These are phyloP conservation scores for Myripristis murdjan DNA, from an alignment of 2,797 vertebrate species.

Conservation along the genomic window DNA sequence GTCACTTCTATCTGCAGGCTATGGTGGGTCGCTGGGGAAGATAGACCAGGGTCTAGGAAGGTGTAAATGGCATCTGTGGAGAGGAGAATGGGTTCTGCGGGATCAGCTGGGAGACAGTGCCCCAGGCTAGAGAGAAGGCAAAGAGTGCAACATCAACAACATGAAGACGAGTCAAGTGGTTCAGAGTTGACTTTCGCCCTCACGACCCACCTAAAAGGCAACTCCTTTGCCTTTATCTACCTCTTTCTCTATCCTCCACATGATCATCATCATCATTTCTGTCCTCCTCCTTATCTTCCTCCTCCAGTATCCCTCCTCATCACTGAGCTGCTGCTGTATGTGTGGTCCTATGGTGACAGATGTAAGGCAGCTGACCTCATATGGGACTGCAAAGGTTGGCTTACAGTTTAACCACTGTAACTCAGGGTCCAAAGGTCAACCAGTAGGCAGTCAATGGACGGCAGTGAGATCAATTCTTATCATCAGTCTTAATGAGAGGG, in stretches of 20 bases:
- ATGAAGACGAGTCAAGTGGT: neutral
- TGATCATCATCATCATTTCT: slow-evolving; percentile 11
- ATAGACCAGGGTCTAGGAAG: slow-evolving; percentile 7
- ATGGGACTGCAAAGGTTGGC: slow-evolving; percentile 19
- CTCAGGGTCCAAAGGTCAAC: slow-evolving; percentile 64
- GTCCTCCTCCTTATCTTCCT: neutral
- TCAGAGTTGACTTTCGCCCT: slow-evolving; percentile 28
- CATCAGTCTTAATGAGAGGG: slow-evolving; percentile 74
- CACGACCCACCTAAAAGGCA: slow-evolving; percentile 23
- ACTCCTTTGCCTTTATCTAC: neutral
- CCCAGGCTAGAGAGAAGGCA: slow-evolving; percentile 34
- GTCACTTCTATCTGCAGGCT: slow-evolving; percentile 72
- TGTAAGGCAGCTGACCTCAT: slow-evolving; percentile 31
- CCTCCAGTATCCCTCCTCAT: neutral
- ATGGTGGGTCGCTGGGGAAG: slow-evolving; percentile 47
- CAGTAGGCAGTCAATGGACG: slow-evolving; percentile 54
- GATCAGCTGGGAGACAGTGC: slow-evolving; percentile 68
- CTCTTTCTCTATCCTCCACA: neutral
- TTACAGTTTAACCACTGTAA: slow-evolving; percentile 70
- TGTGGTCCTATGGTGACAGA: slow-evolving; percentile 60
- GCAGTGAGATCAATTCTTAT: slow-evolving; percentile 72
- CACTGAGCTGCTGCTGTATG: slow-evolving; percentile 9
- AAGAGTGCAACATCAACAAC: slow-evolving; percentile 51
- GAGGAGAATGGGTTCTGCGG: slow-evolving; percentile 26
- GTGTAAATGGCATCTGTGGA: neutral